These are phyloP conservation scores for Chondrosia reniformis DNA, from an alignment of 37 sponge, comb jelly and placozoan genomes.

Conservation along the genomic window DNA sequence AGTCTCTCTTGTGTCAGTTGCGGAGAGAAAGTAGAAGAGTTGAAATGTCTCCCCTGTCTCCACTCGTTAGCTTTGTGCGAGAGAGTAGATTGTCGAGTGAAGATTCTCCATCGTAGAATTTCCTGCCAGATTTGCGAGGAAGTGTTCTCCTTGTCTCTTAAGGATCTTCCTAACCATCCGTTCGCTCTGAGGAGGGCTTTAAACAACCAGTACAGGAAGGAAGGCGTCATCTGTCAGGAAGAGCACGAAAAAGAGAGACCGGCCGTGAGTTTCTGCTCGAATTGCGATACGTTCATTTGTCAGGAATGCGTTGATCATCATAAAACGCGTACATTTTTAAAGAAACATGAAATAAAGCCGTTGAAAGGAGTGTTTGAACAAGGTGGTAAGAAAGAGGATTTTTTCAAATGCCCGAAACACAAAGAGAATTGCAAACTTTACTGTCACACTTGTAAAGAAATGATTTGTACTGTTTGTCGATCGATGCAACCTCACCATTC, in stretches of 20 bases:
- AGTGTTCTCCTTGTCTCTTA: not conserved
- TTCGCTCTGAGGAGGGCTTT: constrained; percentile 17
- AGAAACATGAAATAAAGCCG: too few relatives aligned
- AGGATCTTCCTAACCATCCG: not conserved
- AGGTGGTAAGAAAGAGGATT: too few relatives aligned
- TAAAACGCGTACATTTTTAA: too few relatives aligned
- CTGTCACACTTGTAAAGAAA: too few relatives aligned
- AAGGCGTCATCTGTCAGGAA: not conserved
- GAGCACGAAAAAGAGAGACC: not conserved
- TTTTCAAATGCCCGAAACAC: too few relatives aligned
- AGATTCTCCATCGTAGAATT: not conserved
- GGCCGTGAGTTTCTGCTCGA: not conserved
- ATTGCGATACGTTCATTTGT: not conserved
- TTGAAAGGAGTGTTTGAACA: too few relatives aligned
- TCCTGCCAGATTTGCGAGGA: not conserved
- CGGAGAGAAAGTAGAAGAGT: constrained; percentile 4
- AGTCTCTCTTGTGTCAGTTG: constrained; percentile 6
- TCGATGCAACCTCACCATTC: too few relatives aligned
- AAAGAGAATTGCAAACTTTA: too few relatives aligned
- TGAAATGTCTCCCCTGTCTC: constrained; percentile 12
- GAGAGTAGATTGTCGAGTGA: not conserved
- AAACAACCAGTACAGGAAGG: not conserved
- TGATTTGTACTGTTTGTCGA: too few relatives aligned
- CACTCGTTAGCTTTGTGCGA: constrained; percentile 15
- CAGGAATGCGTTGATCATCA: too few relatives aligned